phyloP scores from a whole-genome alignment of 2,797 vertebrate species.

The Sitta carolinensis region DNA sequence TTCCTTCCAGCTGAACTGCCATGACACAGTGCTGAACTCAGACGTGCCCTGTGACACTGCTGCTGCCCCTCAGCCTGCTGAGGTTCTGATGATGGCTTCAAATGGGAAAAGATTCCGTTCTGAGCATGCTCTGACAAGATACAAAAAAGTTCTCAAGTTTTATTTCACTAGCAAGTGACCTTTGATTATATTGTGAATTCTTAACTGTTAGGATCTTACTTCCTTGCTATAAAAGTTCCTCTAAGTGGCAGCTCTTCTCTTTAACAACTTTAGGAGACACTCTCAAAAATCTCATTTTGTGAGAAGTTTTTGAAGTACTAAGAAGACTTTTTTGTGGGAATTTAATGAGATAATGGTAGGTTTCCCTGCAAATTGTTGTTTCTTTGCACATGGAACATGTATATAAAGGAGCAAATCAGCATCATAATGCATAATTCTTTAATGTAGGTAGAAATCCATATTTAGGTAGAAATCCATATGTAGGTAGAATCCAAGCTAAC shows the following conservation, averaged over 20 bases:
- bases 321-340: rapidly evolving
- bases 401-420: background rate
- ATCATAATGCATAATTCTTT: background rate
- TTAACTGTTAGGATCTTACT: background rate
- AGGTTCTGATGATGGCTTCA: background rate
- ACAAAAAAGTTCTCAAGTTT: background rate
- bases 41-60: background rate
- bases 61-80: background rate
- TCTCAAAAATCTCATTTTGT: background rate
- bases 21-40: background rate
- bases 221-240: background rate
- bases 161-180: background rate
- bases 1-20: background rate
- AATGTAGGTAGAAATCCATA: background rate
- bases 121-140: background rate
- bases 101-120: background rate
- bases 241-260: background rate
- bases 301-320: background rate
- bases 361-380: background rate
- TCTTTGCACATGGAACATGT: background rate
- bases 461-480: background rate
- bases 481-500: background rate
- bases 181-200: background rate
- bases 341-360: background rate
- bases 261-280: background rate